Percentiles rank a stretch among this genome's conserved stretches.
Evolutionary conservation across 2,888 invertebrate species (phyloP).

Genomic region (Microchrysa polita): DNA sequence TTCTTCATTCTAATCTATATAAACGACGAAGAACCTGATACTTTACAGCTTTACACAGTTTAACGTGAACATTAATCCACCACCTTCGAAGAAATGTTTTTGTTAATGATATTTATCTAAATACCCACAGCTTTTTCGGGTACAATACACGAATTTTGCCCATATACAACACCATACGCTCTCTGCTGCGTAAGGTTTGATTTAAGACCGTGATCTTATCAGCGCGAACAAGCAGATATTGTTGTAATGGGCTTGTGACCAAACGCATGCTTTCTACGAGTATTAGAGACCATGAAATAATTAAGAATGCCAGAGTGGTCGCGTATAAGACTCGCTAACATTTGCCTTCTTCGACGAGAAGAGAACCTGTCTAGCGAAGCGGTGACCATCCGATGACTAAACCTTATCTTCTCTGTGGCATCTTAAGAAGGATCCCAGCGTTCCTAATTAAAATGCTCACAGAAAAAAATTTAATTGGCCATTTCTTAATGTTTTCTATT

Average conservation of each 20-base stretch:
- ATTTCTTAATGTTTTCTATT: not conserved
- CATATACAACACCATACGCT: too few species aligned
- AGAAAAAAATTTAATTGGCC: slow-evolving; percentile 8
- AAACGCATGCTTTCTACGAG: not conserved
- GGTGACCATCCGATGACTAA: not conserved
- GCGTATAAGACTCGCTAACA: too few species aligned
- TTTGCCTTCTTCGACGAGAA: not conserved
- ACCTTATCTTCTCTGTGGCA: not conserved
- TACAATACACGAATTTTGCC: too few species aligned
- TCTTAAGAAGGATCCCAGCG: slow-evolving; percentile 1
- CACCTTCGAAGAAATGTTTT: not conserved
- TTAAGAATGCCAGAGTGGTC: not conserved
- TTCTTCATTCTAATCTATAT: too few species aligned
- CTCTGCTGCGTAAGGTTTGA: not conserved
- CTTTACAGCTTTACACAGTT: too few species aligned
- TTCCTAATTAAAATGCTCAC: not conserved
- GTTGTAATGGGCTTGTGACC: not conserved
- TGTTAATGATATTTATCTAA: slow-evolving; percentile 4
- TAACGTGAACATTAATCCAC: too few species aligned
- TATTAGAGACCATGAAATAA: not conserved
- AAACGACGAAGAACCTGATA: too few species aligned
- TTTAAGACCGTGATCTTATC: slow-evolving; percentile 2
- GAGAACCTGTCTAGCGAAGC: not conserved
- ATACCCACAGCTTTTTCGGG: not conserved
- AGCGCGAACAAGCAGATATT: not conserved